Percentiles rank a stretch among this genome's conserved stretches.
Evolutionary conservation across 2,113 vertebrate genomes (phyloP).

Genomic region (Ophiodon elongatus): DNA sequence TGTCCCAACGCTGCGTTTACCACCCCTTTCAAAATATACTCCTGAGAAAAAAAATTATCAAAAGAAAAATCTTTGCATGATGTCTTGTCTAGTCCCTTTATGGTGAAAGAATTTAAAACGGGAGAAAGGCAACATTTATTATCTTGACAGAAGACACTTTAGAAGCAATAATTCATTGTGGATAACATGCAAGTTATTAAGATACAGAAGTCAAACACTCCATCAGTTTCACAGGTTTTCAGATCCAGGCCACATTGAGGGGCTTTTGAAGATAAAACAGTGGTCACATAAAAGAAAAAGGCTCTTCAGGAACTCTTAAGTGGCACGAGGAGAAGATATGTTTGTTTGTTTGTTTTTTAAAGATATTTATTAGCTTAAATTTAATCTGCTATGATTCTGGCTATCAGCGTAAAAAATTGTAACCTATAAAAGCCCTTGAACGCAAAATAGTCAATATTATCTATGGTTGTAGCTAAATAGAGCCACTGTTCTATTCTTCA

Average conservation of each 20-base stretch:
- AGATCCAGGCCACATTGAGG: neutral
- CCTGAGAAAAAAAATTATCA: slow-evolving; percentile 80
- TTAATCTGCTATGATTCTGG: too few species aligned
- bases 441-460: neutral
- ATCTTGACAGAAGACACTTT: neutral
- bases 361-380: neutral
- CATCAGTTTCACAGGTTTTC: neutral
- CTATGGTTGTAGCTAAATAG: neutral
- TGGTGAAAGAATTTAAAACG: neutral
- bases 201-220: neutral
- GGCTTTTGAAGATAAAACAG: slow-evolving; percentile 13
- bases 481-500: neutral
- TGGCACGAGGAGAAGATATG: neutral
- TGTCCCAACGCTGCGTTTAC: slow-evolving; percentile 96
- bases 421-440: neutral
- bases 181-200: neutral
- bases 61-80: slow-evolving; percentile 6
- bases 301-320: neutral
- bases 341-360: neutral
- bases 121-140: neutral
- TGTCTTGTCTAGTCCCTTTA: neutral
- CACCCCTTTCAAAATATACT: slow-evolving; percentile 97
- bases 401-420: neutral
- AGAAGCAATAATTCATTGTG: neutral
- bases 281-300: neutral